Conservation (phyloP, 2,797 vertebrate genomes). For the Mormyrops attenuatus region DNA sequence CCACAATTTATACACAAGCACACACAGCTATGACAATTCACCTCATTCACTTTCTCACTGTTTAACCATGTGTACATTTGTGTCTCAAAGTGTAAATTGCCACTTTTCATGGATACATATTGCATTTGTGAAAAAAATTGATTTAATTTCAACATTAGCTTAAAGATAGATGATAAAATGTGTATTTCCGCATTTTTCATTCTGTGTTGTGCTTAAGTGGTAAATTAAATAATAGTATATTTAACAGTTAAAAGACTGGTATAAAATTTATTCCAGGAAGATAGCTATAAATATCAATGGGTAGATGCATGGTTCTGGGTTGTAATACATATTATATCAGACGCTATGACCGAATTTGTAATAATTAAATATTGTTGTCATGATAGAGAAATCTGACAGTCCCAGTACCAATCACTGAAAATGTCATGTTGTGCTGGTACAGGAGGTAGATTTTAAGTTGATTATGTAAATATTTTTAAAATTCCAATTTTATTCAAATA, state of each 20-base stretch:
- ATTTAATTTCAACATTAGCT: not conserved
- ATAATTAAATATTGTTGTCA: not conserved
- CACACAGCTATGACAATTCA: slow-evolving; percentile 24
- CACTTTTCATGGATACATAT: not conserved
- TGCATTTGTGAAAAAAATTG: not conserved
- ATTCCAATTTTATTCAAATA: not conserved
- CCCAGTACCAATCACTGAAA: not conserved
- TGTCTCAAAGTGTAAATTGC: not conserved
- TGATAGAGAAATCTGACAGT: not conserved
- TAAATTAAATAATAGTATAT: not conserved
- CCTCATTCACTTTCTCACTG: not conserved
- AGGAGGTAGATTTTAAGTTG: not conserved
- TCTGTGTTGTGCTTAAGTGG: not conserved
- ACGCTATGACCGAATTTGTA: not conserved
- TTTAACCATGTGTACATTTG: not conserved
- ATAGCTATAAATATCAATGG: not conserved
- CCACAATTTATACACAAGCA: slow-evolving; percentile 29
- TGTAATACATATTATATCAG: not conserved
- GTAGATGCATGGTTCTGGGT: not conserved
- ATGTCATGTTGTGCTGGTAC: not conserved
- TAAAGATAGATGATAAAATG: not conserved
- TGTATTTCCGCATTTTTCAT: not conserved
- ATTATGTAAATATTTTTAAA: not conserved
- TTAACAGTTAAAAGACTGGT: not conserved
- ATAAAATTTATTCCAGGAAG: slow-evolving; percentile 6